phyloP scores from a whole-genome alignment of 2,113 vertebrate species.

The Saguinus imperator region DNA sequence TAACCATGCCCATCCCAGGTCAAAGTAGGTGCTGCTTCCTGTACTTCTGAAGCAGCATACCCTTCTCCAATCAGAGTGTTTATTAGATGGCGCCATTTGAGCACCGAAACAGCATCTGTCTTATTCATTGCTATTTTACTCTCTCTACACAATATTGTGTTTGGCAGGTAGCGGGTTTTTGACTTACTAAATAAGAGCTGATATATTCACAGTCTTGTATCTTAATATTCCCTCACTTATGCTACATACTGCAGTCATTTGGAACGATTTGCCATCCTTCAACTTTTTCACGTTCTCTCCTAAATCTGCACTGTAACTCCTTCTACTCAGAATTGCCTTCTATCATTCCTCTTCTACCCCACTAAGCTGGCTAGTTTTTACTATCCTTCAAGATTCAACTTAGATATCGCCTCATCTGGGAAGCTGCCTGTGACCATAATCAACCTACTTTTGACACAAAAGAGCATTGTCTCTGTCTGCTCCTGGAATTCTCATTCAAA shows the following conservation, averaged over 20 bases:
- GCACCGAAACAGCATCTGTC: background rate
- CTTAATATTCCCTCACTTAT: background rate
- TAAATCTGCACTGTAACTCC: background rate
- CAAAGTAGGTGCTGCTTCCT: too few relatives aligned
- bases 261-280: background rate
- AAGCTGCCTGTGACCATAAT: background rate
- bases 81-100: background rate
- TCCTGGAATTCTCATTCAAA: background rate
- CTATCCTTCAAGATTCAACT: background rate
- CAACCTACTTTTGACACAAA: background rate
- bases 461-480: background rate
- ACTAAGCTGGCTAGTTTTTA: background rate
- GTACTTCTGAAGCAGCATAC: background rate
- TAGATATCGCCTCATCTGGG: background rate
- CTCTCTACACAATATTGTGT: background rate
- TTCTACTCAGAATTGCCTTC: background rate
- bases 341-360: background rate
- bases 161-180: background rate
- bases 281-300: background rate
- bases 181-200: background rate
- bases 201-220: background rate
- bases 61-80: background rate
- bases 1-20: fast-evolving
- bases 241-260: background rate
- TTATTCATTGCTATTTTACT: background rate